Percentiles rank a stretch among this genome's conserved stretches.
phyloP scores from a whole-genome alignment of 2,888 invertebrate species.

The Spialia ferax region DNA sequence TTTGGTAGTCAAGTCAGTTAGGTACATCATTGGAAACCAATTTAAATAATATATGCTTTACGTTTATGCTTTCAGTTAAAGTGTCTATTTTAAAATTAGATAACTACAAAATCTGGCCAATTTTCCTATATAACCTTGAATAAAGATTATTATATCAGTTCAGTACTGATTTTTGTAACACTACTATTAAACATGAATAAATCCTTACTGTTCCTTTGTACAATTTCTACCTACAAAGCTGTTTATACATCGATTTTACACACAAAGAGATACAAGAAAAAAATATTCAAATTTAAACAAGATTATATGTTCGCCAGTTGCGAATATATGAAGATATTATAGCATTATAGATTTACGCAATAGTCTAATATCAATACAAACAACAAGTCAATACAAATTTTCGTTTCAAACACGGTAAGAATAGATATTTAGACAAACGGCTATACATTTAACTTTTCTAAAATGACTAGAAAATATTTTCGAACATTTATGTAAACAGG shows the following conservation, averaged over 20 bases:
- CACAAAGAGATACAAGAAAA: slow-evolving; percentile 59
- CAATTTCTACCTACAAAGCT: slow-evolving; percentile 73
- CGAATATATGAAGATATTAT: slow-evolving; percentile 51
- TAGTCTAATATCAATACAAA: slow-evolving; percentile 58
- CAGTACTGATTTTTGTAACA: not conserved
- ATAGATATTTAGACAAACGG: slow-evolving; percentile 49
- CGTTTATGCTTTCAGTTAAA: not conserved
- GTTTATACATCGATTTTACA: slow-evolving; percentile 68
- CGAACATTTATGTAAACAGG: slow-evolving; percentile 30
- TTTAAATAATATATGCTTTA: not conserved
- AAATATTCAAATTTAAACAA: slow-evolving; percentile 18
- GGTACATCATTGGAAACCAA: not conserved
- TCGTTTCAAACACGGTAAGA: slow-evolving; percentile 64
- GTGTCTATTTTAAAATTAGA: not conserved
- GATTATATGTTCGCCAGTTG: slow-evolving; percentile 30
- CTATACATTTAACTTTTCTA: slow-evolving; percentile 37
- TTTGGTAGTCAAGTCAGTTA: not conserved
- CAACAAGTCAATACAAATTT: slow-evolving; percentile 65
- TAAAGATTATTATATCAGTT: not conserved
- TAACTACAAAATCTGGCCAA: not conserved
- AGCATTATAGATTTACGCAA: slow-evolving; percentile 52
- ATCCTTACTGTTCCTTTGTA: slow-evolving; percentile 55
- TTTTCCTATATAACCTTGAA: not conserved
- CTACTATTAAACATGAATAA: slow-evolving; percentile 30
- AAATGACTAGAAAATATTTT: slow-evolving; percentile 38